phyloP scores from a whole-genome alignment of 2,888 invertebrate genomes.

The Subacronicta megacephala region DNA sequence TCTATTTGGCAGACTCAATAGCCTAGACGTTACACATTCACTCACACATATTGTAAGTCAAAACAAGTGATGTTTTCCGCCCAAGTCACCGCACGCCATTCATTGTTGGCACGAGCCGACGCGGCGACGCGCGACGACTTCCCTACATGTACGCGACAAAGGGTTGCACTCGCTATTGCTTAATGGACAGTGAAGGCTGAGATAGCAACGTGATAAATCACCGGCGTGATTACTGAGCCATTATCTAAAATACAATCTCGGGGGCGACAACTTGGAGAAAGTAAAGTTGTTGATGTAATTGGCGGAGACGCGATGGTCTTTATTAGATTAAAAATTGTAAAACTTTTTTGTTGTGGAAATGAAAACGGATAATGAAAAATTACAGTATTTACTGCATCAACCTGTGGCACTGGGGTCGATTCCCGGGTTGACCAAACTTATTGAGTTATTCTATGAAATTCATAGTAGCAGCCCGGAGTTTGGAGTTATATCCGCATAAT shows the following conservation, averaged over 20 bases:
- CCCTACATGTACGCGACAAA: conserved; percentile 71
- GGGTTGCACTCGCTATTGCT: conserved; percentile 85
- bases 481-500: no score
- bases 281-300: conserved; percentile 83
- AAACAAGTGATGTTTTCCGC: conserved; percentile 44
- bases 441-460: no score
- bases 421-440: no score
- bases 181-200: conserved; percentile 89
- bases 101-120: conserved; percentile 36
- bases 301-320: conserved; percentile 65
- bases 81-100: conserved; percentile 32
- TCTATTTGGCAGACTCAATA: not conserved
- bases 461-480: no score
- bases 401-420: no score
- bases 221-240: conserved; percentile 85
- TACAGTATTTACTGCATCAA: no score
- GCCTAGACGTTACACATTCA: conserved; percentile 16
- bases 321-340: conserved; percentile 42
- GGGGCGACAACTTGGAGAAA: conserved; percentile 76
- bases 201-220: conserved; percentile 89
- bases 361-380: no score
- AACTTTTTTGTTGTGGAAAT: conserved; percentile 12
- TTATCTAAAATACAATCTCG: conserved; percentile 89
- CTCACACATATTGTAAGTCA: conserved; percentile 27
- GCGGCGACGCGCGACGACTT: no score